Evolutionary conservation across 2,113 vertebrate genomes (phyloP).

Genomic region (Tragelaphus strepsiceros): DNA sequence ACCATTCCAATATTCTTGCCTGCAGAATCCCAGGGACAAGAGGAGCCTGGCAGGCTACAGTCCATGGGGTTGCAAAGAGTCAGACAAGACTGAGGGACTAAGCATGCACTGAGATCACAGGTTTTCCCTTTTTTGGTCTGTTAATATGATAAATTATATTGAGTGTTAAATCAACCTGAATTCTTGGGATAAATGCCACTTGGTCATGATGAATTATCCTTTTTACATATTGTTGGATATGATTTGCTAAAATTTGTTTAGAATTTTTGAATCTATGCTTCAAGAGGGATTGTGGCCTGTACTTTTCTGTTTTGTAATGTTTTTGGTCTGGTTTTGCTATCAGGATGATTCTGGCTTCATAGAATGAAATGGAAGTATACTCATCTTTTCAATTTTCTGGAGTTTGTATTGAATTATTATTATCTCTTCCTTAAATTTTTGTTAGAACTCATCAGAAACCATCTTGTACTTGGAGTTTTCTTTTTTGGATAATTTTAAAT

Average conservation of each 20-base stretch:
- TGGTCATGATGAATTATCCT: not conserved
- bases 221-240: not conserved
- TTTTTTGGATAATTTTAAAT: not conserved
- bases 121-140: not conserved
- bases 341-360: not conserved
- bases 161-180: not conserved
- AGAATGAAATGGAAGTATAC: not conserved
- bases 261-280: not conserved
- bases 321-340: not conserved
- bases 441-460: not conserved
- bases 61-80: not conserved
- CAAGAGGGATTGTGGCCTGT: not conserved
- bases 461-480: not conserved
- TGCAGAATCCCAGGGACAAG: not conserved
- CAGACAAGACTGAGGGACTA: not conserved
- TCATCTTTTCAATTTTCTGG: not conserved
- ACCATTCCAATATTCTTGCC: not conserved
- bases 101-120: not conserved
- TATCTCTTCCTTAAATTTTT: not conserved
- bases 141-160: not conserved
- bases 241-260: conserved; percentile 1
- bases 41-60: not conserved
- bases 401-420: not conserved
- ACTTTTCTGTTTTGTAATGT: not conserved
- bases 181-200: not conserved